Percentiles rank a stretch among this genome's conserved stretches.
Evolutionary conservation across 37 sponge, comb jelly and placozoan genomes (phyloP).

Genomic region (Corticium candelabrum): DNA sequence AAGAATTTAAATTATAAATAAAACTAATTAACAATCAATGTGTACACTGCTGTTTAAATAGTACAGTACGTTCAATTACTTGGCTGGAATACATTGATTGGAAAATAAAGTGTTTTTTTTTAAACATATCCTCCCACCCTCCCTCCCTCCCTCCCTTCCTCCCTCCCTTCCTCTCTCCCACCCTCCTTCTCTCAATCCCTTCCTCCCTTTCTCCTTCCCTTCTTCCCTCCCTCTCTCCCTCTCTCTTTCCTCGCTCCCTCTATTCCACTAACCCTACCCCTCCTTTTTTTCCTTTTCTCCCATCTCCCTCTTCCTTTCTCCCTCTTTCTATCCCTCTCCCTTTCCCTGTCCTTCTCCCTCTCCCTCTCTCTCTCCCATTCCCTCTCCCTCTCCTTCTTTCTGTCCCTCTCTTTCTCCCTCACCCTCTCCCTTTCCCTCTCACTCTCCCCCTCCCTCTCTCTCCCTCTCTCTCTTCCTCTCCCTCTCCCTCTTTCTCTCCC

Average conservation of each 20-base stretch:
- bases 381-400: background rate
- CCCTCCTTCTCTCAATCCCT: too few species aligned
- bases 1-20: too few species aligned
- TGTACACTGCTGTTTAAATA: too few species aligned
- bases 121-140: too few species aligned
- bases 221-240: background rate
- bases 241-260: background rate
- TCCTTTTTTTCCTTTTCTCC: background rate
- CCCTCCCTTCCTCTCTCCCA: too few species aligned
- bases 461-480: background rate
- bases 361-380: background rate
- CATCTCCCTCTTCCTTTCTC: background rate
- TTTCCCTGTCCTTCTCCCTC: background rate
- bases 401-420: background rate
- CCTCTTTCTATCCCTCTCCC: background rate
- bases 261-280: background rate
- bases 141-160: too few species aligned
- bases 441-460: background rate
- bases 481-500: background rate
- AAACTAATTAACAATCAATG: too few species aligned
- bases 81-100: too few species aligned
- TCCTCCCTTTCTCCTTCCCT: background rate
- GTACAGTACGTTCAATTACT: too few species aligned
- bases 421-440: background rate
- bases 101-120: too few species aligned